Base-by-base conservation (phyloP, 2,797 vertebrate genomes). In the Etheostoma perlongum region DNA sequence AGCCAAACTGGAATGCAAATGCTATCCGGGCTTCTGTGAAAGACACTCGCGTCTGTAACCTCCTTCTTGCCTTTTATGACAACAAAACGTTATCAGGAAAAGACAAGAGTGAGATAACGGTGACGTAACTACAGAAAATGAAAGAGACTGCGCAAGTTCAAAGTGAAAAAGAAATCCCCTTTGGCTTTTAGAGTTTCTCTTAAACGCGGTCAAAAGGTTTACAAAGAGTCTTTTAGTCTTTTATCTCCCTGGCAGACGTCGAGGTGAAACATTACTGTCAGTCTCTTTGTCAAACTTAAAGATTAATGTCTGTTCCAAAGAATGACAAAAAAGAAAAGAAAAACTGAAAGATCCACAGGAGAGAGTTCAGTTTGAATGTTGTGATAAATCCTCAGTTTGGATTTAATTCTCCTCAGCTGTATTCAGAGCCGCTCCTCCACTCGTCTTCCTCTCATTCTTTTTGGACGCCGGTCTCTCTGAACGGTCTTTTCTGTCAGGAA, bases 401-500 rank as follows among this genome's bases (percentile, higher is more conserved):
- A 16, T 58, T 4, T 1, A 19, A 48, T 61, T 27, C 82, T 72
- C 68, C 33, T 62, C 80, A n/a, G 80, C 78, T 68, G 81, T 12
- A 3, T 14, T 74, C 80, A 58, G 78, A 76, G 69, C 58, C 8
- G 54, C 71, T 61, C 49, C 74, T 76, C 76, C 5, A 66, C 30
- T 78, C 42, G 10, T 78, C 78, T 58, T 57, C 72, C 71, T 78
- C 76, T 72, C 47, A 11, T 21, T 63, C 64, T 79, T 42, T 70
- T 40, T 76, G 67, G 81, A 65, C 64, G 52, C 81, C 75, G 85
- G 81, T 63, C 64, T 78, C 77, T 80, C 77, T 82, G 79, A 84
- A 72, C 80, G 18, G 52, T 83, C 68, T 69, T 61, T 79, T 93
- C 92, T 95, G 92, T 91, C 78, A 91, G 90, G 81, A 92, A 91